phyloP scores from a whole-genome alignment of 2,888 invertebrate species.

The Panorpa germanica region DNA sequence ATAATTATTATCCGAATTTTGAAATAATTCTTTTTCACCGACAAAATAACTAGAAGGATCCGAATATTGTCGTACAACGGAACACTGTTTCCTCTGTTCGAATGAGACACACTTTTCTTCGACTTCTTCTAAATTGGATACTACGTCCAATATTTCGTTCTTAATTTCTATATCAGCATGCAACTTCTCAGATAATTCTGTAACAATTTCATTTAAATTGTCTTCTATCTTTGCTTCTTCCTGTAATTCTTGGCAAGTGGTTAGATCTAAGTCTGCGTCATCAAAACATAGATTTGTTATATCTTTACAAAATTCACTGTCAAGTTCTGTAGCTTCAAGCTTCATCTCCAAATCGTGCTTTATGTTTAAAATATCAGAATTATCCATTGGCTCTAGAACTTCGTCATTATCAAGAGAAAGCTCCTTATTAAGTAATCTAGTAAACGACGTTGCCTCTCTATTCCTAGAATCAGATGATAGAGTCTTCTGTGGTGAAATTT shows the following conservation, averaged over 20 bases:
- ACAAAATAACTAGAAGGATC: slow-evolving; percentile 17
- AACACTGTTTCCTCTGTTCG: too few relatives aligned
- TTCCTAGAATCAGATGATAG: slow-evolving; percentile 26
- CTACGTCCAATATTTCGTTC: slow-evolving; percentile 15
- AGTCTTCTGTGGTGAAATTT: too few relatives aligned
- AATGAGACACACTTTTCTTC: too few relatives aligned
- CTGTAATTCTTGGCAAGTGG: slow-evolving; percentile 22
- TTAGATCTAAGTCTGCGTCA: too few relatives aligned
- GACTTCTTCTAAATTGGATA: too few relatives aligned
- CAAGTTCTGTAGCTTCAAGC: slow-evolving; percentile 16
- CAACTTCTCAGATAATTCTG: slow-evolving; percentile 17
- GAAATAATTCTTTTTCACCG: slow-evolving; percentile 11
- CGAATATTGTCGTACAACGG: slow-evolving; percentile 23
- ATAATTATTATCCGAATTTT: slow-evolving; percentile 14
- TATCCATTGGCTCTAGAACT: slow-evolving; percentile 13
- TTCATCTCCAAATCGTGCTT: slow-evolving; percentile 15
- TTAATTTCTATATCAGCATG: slow-evolving; percentile 17
- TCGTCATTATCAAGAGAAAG: slow-evolving; percentile 15
- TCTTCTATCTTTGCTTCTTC: slow-evolving; percentile 23
- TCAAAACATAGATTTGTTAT: slow-evolving; percentile 13
- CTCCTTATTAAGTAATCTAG: slow-evolving; percentile 2
- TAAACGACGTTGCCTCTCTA: too few relatives aligned
- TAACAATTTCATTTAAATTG: slow-evolving; percentile 18
- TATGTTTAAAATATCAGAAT: slow-evolving; percentile 9
- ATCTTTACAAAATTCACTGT: slow-evolving; percentile 20